A percentile compares a stretch with the other conserved stretches of the same genome.
phyloP scores from a whole-genome alignment of 2,888 invertebrate genomes.

The Clusia tigrina region DNA sequence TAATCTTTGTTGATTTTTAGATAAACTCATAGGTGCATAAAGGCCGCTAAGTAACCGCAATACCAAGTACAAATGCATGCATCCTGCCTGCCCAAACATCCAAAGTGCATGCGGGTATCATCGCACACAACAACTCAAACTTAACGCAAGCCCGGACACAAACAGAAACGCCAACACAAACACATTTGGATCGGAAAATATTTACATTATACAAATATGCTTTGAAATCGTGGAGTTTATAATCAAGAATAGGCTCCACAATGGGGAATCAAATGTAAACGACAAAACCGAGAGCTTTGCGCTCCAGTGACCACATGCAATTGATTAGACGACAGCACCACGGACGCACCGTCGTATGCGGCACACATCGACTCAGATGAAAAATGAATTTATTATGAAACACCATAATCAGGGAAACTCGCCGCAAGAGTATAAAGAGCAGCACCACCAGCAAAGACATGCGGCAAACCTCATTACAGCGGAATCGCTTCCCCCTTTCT shows the following conservation, averaged over 20 bases:
- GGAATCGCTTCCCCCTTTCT: too few species aligned
- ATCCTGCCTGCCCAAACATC: not conserved
- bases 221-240: not conserved
- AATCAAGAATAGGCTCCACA: not conserved
- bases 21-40: too few species aligned
- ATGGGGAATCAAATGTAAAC: not conserved
- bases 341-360: not conserved
- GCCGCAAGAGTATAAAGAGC: too few species aligned
- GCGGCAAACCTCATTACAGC: too few species aligned
- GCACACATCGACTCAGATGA: not conserved
- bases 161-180: not conserved
- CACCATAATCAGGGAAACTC: too few species aligned
- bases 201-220: conserved; percentile 15
- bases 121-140: not conserved
- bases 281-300: too few species aligned
- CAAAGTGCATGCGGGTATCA: not conserved
- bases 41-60: too few species aligned
- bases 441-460: not conserved
- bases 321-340: too few species aligned
- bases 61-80: too few species aligned
- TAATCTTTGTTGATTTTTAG: too few species aligned
- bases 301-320: too few species aligned
- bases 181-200: not conserved
- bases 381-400: too few species aligned
- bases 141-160: not conserved